Base-by-base conservation (phyloP, 2,888 invertebrate species). In the Limnephilus rhombicus region DNA sequence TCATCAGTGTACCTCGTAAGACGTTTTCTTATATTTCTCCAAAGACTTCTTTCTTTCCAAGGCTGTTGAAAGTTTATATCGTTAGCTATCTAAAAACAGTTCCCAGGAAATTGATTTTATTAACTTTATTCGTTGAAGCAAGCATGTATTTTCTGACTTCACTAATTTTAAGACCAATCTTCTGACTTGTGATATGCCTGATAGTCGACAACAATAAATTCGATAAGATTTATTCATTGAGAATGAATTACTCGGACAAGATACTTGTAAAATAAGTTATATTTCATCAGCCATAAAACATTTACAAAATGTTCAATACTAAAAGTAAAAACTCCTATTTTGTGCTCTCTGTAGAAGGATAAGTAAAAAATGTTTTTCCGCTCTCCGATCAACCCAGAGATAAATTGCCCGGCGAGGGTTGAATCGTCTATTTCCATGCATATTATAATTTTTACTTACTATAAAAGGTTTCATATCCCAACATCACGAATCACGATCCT, bases 401-500 rank as follows among this genome's bases (percentile, higher is more conserved):
- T 68, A 68, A 68, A 68, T 68, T 24, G 24, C 68, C 24, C 24
- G 9, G 68, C 68, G 45, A 29, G 45, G 41, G 86, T 37, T 45
- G 45, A 86, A 86, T 86, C 29, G 45, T 49, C 45, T 45, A 7
- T 41, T 49, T 86, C 45, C 49, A 45, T 45, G 86, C 86, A 86
- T 45, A 13, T 29, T 86, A 86, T 86, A 41, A 86, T 45, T 49
- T 86, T 49, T 45, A 45, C n/a, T 45, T 45, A 9, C 29, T 3
- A 45, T 45, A 86, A 86, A 86, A 86, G 86, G 45, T 86, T 86
- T 86, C 24, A 68, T 45, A n/a, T 86, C 12, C n/a, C 45, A 45
- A 49, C 12, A 29, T 86, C 49, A 86, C 9, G 24, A n/a, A 68
- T 68, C 68, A 68, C 11, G 29, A 86, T 13, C 45, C 41, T 86